phyloP scores from a whole-genome alignment of 2,797 vertebrate genomes.

The Semotilus atromaculatus region DNA sequence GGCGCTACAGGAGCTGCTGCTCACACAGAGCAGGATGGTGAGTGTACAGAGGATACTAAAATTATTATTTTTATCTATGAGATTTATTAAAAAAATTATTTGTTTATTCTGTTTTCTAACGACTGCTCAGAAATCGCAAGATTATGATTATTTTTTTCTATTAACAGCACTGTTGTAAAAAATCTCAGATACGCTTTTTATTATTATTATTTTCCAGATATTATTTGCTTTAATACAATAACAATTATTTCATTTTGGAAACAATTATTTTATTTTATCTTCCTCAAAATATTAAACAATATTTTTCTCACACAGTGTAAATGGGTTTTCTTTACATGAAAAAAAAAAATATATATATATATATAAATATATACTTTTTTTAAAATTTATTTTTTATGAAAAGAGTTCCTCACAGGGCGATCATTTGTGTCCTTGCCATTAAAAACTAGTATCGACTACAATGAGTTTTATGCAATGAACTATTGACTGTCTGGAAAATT shows the following conservation, averaged over 20 bases:
- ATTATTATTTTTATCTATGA: neutral
- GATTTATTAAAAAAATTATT: neutral
- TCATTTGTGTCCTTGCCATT: neutral
- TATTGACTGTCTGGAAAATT: no score
- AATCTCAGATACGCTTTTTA: no score
- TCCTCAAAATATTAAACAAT: neutral
- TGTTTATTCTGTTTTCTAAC: neutral
- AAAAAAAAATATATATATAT: no score
- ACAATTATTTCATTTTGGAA: neutral
- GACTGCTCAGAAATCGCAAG: neutral
- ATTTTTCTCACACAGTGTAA: neutral
- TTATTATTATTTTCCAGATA: no score
- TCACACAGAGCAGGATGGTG: constrained; percentile 53
- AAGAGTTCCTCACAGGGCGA: no score
- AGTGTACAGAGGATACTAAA: constrained; percentile 2
- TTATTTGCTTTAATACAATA: neutral
- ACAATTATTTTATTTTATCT: neutral
- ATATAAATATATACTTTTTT: no score
- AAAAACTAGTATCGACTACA: neutral
- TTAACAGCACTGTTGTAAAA: no score
- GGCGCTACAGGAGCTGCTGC: constrained; percentile 48
- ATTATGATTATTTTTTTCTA: neutral
- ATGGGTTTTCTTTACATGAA: neutral
- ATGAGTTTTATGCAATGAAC: no score
- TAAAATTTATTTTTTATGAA: no score